Percentiles rank a stretch among this genome's conserved stretches.
These are phyloP conservation scores for Sebastes iracundus DNA, from an alignment of 2,797 vertebrate species.

Conservation along the genomic window DNA sequence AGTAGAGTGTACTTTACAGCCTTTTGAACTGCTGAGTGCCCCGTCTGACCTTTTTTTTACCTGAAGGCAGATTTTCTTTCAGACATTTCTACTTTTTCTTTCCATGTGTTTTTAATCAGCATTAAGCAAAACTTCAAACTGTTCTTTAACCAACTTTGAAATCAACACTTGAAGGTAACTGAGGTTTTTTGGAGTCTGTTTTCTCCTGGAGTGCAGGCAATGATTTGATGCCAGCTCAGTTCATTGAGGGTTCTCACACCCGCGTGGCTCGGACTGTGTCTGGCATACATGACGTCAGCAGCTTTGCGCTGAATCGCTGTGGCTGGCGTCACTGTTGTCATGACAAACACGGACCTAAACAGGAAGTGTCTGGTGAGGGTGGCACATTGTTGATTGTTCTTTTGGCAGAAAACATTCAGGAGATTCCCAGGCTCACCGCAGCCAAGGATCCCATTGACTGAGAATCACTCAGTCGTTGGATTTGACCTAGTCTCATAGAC, in stretches of 20 bases:
- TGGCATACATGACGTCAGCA: constrained; percentile 20
- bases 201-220: neutral
- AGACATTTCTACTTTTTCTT: neutral
- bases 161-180: neutral
- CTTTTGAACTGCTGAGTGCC: constrained; percentile 10
- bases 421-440: constrained; percentile 20
- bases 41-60: neutral
- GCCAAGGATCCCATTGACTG: neutral
- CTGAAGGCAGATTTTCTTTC: neutral
- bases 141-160: neutral
- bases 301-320: constrained; percentile 46
- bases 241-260: constrained; percentile 13
- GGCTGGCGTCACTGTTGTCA: constrained; percentile 63
- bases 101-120: neutral
- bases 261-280: constrained; percentile 8
- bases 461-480: neutral
- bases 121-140: neutral
- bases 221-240: neutral
- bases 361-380: constrained; percentile 75
- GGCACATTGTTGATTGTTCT: constrained; percentile 34
- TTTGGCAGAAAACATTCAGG: neutral
- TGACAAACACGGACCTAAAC: constrained; percentile 66
- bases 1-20: constrained; percentile 4
- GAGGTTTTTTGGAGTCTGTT: neutral
- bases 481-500: neutral